Percentiles rank a stretch among this genome's conserved stretches.
These are phyloP conservation scores for Enteromius anoplus DNA, from an alignment of 2,797 vertebrate genomes.

Conservation along the genomic window DNA sequence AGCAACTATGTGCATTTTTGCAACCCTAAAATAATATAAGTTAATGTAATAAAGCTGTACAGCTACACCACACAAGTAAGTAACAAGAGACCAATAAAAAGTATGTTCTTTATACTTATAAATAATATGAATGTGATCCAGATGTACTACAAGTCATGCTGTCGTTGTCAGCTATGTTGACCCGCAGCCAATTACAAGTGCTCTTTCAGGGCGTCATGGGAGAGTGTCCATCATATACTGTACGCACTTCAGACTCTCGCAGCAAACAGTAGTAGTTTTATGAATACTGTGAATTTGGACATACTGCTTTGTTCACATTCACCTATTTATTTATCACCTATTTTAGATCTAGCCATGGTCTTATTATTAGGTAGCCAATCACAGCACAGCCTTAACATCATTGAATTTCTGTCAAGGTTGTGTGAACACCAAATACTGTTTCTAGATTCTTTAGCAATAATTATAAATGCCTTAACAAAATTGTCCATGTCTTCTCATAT, in stretches of 20 bases:
- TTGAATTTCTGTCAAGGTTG: too few relatives aligned
- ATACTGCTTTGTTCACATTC: not conserved
- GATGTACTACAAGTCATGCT: not conserved
- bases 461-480: not conserved
- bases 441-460: not conserved
- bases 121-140: not conserved
- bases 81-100: not conserved
- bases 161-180: not conserved
- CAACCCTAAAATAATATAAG: not conserved
- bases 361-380: not conserved
- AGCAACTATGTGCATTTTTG: not conserved
- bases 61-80: not conserved
- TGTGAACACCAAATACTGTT: not conserved
- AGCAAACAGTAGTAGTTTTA: not conserved
- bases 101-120: not conserved
- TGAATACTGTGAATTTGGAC: not conserved
- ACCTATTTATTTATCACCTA: not conserved
- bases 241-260: not conserved
- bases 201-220: not conserved
- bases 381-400: not conserved
- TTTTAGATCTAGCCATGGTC: not conserved
- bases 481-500: not conserved
- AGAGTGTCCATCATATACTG: not conserved
- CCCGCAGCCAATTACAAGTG: not conserved
- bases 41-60: not conserved